phyloP scores from a whole-genome alignment of 2,113 vertebrate species.

The Macaca mulatta region DNA sequence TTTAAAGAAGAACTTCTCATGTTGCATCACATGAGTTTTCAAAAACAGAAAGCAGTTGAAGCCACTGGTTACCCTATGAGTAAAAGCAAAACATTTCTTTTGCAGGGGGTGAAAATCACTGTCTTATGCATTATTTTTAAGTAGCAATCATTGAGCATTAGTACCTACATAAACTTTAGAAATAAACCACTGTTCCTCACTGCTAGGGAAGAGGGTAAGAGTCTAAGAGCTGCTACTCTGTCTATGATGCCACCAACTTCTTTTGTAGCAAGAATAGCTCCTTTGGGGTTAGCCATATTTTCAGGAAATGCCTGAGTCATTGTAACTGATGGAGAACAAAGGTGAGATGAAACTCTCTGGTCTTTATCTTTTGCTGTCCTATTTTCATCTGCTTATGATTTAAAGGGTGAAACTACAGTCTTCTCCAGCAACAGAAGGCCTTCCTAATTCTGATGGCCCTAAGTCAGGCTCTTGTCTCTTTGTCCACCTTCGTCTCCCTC shows the following conservation, averaged over 20 bases:
- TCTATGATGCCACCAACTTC: background rate
- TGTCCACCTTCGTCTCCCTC: background rate
- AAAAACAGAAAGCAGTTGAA: conserved; percentile 25
- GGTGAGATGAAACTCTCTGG: background rate
- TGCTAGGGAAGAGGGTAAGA: background rate
- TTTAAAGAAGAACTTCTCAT: background rate
- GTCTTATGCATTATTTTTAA: background rate
- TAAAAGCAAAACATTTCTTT: conserved; percentile 6
- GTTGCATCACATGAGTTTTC: conserved; percentile 8
- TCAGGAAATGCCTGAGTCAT: background rate
- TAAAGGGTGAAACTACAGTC: background rate
- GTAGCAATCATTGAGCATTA: background rate
- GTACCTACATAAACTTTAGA: background rate
- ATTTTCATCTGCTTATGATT: background rate
- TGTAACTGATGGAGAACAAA: background rate
- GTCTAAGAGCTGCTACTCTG: background rate
- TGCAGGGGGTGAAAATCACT: background rate
- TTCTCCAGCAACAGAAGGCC: background rate
- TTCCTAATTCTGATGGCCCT: no score
- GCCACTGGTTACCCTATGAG: conserved; percentile 1
- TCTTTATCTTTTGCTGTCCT: background rate
- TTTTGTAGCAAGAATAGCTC: background rate
- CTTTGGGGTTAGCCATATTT: background rate
- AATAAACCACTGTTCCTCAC: background rate
- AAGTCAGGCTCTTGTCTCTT: background rate